A percentile compares a stretch with the other conserved stretches of the same genome.
phyloP scores from a whole-genome alignment of 2,113 vertebrate species.

The Plotosus lineatus region DNA sequence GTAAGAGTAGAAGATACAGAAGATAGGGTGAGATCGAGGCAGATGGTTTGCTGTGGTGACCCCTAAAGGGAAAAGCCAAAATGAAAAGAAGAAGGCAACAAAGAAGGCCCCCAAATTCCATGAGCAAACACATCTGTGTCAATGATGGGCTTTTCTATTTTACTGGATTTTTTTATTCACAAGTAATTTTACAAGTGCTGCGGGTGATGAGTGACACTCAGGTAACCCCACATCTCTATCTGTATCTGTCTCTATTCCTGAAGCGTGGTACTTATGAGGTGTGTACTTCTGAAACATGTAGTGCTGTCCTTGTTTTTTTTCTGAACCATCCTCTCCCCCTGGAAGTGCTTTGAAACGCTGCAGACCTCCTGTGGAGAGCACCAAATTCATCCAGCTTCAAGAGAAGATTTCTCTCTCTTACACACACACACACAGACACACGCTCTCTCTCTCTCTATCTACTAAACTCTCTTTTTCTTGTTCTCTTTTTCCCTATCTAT shows the following conservation, averaged over 20 bases:
- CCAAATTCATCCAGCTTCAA: slow-evolving; percentile 19
- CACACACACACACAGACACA: too few species aligned
- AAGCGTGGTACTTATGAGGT: background rate
- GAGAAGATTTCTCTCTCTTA: slow-evolving; percentile 11
- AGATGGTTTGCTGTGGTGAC: too few species aligned
- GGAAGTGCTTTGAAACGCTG: slow-evolving; percentile 35
- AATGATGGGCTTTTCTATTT: background rate
- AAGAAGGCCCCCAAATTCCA: too few species aligned
- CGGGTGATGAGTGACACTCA: background rate
- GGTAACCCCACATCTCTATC: slow-evolving; percentile 3
- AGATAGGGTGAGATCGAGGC: too few species aligned
- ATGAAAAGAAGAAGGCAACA: too few species aligned
- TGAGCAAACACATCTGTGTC: background rate
- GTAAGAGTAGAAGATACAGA: too few species aligned
- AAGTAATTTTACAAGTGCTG: background rate
- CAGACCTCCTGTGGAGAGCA: slow-evolving; percentile 23
- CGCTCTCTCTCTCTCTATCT: background rate
- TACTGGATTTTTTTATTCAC: background rate
- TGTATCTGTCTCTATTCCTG: background rate
- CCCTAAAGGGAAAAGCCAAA: too few species aligned
- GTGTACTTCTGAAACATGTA: background rate
- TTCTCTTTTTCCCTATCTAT: background rate
- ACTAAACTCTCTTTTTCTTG: background rate
- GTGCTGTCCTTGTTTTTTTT: slow-evolving; percentile 24
- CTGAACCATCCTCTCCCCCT: slow-evolving; percentile 1